These are phyloP conservation scores for Galeopsomyia nigrocyanea DNA, from an alignment of 2,888 invertebrate genomes.

Conservation along the genomic window DNA sequence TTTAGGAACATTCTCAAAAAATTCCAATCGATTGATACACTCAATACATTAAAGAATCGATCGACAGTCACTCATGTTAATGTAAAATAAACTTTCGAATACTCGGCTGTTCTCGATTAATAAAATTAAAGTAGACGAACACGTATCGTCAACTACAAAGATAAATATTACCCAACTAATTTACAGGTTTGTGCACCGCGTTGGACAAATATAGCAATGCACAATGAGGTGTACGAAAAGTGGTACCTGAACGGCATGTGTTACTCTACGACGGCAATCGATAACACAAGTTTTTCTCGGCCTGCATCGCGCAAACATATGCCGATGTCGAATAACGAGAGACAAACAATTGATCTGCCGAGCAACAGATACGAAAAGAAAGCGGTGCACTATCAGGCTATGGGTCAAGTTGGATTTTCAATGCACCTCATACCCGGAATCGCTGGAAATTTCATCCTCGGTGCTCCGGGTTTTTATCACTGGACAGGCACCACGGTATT, in stretches of 20 bases:
- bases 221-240: background rate
- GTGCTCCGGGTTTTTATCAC: constrained; percentile 63
- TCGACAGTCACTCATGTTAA: too few relatives aligned
- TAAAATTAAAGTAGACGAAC: too few relatives aligned
- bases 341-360: background rate
- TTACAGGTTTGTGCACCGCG: constrained; percentile 68
- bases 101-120: too few relatives aligned
- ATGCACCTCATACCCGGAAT: constrained; percentile 49
- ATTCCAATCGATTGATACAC: too few relatives aligned
- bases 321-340: constrained; percentile 5
- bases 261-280: constrained; percentile 51
- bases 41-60: too few relatives aligned
- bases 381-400: constrained; percentile 51
- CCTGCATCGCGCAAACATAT: background rate
- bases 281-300: constrained; percentile 44
- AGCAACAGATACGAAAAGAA: too few relatives aligned
- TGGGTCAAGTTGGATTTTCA: constrained; percentile 59
- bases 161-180: background rate
- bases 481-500: constrained; percentile 59
- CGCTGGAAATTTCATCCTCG: constrained; percentile 54
- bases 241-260: constrained; percentile 60
- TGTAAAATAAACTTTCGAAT: too few relatives aligned
- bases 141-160: too few relatives aligned
- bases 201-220: constrained; percentile 58
- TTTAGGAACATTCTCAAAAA: too few relatives aligned